A percentile compares a stretch with the other conserved stretches of the same genome.
Conservation (phyloP, 2,113 vertebrate species). For the Pelecanoides urinatrix region DNA sequence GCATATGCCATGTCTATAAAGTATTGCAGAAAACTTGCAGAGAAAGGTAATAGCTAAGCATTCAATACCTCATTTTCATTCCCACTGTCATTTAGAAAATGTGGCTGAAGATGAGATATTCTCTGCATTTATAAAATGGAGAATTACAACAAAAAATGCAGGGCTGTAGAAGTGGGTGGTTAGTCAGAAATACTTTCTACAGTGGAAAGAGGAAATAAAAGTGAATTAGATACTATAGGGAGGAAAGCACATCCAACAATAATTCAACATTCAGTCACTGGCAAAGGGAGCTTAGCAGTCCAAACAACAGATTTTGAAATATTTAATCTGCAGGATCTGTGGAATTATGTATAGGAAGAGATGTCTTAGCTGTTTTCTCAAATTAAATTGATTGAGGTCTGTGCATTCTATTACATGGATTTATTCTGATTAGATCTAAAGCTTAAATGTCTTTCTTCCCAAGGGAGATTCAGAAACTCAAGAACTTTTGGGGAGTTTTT, state of each 20-base stretch:
- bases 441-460: background rate
- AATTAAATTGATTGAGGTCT: background rate
- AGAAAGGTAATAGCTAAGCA: background rate
- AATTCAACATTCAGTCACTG: background rate
- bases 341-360: background rate
- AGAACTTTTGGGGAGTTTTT: background rate
- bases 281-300: background rate
- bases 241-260: background rate
- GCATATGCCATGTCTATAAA: background rate
- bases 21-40: background rate
- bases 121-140: background rate
- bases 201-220: background rate
- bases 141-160: background rate
- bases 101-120: background rate
- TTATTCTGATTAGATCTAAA: background rate
- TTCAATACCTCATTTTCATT: background rate
- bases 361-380: background rate
- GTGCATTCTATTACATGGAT: background rate
- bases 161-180: background rate
- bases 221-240: background rate
- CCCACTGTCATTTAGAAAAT: background rate
- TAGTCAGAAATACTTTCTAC: conserved; percentile 1
- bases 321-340: background rate
- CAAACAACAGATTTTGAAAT: conserved; percentile 7
- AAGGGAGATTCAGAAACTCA: background rate